Evolutionary conservation across 2,797 vertebrate genomes (phyloP).

Genomic region (Euthynnus affinis): DNA sequence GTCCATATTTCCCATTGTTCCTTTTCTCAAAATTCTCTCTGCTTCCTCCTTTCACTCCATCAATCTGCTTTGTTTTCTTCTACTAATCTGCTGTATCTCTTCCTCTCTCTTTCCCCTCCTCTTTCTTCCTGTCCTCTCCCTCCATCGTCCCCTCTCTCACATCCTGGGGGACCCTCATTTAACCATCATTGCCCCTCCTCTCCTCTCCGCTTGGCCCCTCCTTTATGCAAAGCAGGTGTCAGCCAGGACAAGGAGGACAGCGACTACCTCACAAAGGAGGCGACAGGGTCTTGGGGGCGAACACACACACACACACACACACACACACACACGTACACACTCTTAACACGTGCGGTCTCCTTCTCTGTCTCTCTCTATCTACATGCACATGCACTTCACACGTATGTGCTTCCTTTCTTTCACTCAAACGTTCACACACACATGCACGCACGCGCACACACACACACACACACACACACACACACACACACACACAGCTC

Average conservation of each 20-base stretch:
- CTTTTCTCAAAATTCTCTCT: constrained; percentile 27
- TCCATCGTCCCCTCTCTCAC: constrained; percentile 55
- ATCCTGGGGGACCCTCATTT: constrained; percentile 78
- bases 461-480: constrained; percentile 45
- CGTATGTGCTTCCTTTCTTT: constrained; percentile 66
- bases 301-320: constrained; percentile 42
- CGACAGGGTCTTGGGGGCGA: constrained; percentile 75
- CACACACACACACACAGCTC: constrained; percentile 41
- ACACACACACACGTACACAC: constrained; percentile 33
- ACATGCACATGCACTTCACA: constrained; percentile 74
- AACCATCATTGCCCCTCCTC: constrained; percentile 70
- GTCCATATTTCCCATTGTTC: constrained; percentile 56
- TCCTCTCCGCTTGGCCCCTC: constrained; percentile 69
- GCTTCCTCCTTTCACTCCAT: constrained; percentile 48
- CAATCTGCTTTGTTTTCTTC: constrained; percentile 61
- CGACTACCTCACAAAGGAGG: constrained; percentile 83
- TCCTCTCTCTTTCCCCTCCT: constrained; percentile 39
- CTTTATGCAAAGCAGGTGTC: constrained; percentile 88
- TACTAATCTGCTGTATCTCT: constrained; percentile 65
- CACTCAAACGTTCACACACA: constrained; percentile 36
- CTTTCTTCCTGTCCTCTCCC: constrained; percentile 41
- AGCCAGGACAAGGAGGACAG: constrained; percentile 82
- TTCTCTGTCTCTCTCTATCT: constrained; percentile 60
- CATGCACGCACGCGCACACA: constrained; percentile 40
- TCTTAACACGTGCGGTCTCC: constrained; percentile 46